Conservation (phyloP, 2,797 vertebrate species). For the Crax fasciolata region DNA sequence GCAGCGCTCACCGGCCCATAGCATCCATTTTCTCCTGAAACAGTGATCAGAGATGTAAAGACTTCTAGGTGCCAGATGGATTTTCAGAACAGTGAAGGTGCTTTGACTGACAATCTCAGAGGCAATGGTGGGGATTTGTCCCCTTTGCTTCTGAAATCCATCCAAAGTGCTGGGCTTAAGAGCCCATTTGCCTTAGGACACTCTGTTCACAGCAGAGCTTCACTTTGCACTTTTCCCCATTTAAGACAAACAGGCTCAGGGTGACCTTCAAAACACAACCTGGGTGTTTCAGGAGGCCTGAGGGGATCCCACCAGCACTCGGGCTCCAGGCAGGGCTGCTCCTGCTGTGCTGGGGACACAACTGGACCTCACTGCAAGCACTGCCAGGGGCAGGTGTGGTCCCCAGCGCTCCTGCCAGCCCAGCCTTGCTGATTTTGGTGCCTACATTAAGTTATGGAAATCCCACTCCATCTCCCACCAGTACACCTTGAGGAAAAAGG, state of each 20-base stretch:
- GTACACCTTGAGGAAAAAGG: neutral
- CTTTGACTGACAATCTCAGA: neutral
- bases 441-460: neutral
- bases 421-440: neutral
- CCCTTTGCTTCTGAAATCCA: neutral
- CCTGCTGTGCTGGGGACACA: neutral
- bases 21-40: neutral
- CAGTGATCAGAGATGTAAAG: neutral
- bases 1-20: neutral
- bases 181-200: neutral
- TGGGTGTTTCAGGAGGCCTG: neutral
- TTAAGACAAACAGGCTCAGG: neutral
- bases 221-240: neutral
- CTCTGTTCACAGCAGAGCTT: neutral
- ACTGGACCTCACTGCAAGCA: neutral
- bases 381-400: neutral
- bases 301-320: neutral
- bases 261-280: neutral
- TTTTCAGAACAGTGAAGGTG: neutral
- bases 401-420: neutral
- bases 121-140: neutral
- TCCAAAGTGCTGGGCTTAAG: rapidly evolving
- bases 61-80: neutral
- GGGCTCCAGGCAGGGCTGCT: neutral
- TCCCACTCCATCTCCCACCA: neutral